Base-by-base conservation (phyloP, 2,113 vertebrate genomes). In the Scomber japonicus region DNA sequence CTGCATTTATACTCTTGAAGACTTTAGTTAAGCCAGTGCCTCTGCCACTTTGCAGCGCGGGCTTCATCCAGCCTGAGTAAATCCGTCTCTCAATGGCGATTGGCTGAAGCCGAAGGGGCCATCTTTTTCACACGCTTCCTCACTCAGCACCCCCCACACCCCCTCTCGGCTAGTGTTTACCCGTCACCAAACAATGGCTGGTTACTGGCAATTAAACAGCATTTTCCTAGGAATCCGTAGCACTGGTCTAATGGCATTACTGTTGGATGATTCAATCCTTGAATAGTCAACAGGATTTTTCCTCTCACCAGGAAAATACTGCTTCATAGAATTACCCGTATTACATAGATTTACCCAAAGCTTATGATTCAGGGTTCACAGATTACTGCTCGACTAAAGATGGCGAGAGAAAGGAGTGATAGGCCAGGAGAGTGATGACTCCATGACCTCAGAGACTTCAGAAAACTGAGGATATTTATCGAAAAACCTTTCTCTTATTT, bases 1-100 rank as follows among this genome's bases (percentile, higher is more conserved):
- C 96, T 96, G 96, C 96, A 94, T 97, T 97, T 97, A 97, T 96
- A 97, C 96, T 96, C 96, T 95, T 89, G 89, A 91, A 93, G 91
- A 91, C 86, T 96, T 97, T 97, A 95, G 96, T 96, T 97, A 97
- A 97, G 97, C 96, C 96, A 97, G 95, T 94, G 96, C 95, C 96
- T 96, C 96, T 95, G 96, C 95, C 95, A 95, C 95, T 97, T 94
- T 66, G 80, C 81, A 81, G 88, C 81, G 57, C 70, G 30, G 68
- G 76, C 89, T 88, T 87, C 86, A 75, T 75, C 80, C 19, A 78
- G 80, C 72, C 80, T 0, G 27, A 81, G 84, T 91, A 94, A 94
- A 94, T 92, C 93, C 66, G 46, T 91, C 78, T 76, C 87, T 88
- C 82, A 62, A 78, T 12, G 83, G 87, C 84, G 84, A 94, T 91